phyloP scores from a whole-genome alignment of 2,113 vertebrate species.

The Amphiprion ocellaris region DNA sequence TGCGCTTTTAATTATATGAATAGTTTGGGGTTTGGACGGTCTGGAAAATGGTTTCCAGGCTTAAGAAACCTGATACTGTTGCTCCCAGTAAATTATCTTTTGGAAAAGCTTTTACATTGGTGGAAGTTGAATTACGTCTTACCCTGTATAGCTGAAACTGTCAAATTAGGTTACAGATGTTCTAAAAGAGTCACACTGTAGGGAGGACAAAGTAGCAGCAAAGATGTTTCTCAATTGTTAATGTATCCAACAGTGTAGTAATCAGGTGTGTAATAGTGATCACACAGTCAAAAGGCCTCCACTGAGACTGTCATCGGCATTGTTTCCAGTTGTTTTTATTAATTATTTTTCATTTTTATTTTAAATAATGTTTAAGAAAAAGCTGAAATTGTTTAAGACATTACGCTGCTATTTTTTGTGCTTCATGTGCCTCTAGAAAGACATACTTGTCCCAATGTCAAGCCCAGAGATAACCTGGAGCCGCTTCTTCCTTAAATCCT shows the following conservation, averaged over 20 bases:
- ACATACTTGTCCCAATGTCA: not conserved
- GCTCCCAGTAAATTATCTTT: no score
- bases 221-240: not conserved
- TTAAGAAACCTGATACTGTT: no score
- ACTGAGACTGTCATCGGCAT: no score
- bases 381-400: not conserved
- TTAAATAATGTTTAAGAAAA: no score
- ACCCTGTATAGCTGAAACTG: not conserved
- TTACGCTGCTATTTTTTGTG: not conserved
- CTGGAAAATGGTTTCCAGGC: not conserved
- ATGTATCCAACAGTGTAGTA: not conserved
- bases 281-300: not conserved
- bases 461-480: slow-evolving; percentile 6
- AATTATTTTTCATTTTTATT: no score
- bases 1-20: no score
- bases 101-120: no score
- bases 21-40: not conserved
- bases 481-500: slow-evolving; percentile 5
- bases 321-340: no score
- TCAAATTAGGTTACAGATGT: not conserved
- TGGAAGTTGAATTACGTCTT: no score
- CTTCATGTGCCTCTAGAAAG: not conserved
- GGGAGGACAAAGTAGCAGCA: not conserved
- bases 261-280: not conserved
- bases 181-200: not conserved